Conservation (phyloP, 2,797 vertebrate species). For the Mustela erminea region DNA sequence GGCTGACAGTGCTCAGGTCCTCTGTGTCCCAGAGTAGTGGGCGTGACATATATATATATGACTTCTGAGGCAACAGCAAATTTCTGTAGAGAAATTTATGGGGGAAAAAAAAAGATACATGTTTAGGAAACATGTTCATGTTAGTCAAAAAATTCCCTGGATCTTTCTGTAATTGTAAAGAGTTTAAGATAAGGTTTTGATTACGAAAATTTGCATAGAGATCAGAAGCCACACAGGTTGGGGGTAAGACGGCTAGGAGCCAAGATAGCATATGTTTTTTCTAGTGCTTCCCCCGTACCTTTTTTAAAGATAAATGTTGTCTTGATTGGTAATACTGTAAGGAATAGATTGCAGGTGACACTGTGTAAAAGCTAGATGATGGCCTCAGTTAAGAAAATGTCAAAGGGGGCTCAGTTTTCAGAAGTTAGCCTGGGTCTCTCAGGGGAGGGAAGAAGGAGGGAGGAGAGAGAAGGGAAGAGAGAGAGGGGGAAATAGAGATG, state of each 20-base stretch:
- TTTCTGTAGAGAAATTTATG: not conserved
- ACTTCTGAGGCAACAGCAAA: not conserved
- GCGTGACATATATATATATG: accelerated
- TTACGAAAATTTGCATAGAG: not conserved
- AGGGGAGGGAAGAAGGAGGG: not conserved
- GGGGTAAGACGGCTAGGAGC: not conserved
- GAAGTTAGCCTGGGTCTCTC: not conserved
- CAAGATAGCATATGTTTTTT: not conserved
- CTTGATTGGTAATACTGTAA: not conserved
- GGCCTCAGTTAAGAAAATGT: not conserved
- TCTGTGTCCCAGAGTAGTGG: not conserved
- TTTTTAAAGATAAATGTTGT: not conserved
- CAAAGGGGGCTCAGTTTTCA: not conserved
- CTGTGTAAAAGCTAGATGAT: not conserved
- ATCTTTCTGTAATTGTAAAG: not conserved
- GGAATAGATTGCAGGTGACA: too few species aligned
- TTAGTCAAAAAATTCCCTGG: not conserved
- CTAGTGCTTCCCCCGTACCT: not conserved
- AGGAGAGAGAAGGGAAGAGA: not conserved
- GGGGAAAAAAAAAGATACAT: not conserved
- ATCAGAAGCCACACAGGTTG: not conserved
- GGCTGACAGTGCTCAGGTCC: not conserved
- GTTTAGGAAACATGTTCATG: not conserved
- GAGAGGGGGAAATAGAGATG: not conserved
- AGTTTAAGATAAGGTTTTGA: not conserved